Conservation (phyloP, 2,888 invertebrate species). For the Anticlea derivata region DNA sequence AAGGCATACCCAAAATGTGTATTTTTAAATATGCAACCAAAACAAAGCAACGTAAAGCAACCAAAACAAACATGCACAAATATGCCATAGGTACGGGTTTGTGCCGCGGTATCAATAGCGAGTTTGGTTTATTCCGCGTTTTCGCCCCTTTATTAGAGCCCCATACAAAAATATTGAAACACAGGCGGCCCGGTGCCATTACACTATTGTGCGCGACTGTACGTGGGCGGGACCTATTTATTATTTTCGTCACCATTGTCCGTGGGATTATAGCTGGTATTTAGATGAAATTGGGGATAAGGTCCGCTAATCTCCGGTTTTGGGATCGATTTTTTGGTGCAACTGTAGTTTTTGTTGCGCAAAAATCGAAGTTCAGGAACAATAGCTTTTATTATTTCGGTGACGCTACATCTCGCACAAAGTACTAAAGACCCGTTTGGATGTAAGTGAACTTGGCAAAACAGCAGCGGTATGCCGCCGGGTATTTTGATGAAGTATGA, state of each 20-base stretch:
- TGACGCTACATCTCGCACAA: neutral
- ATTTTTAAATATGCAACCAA: neutral
- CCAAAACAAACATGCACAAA: constrained; percentile 31
- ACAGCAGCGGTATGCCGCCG: no score
- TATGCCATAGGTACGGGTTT: constrained; percentile 15
- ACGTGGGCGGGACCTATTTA: constrained; percentile 75
- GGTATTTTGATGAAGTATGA: no score
- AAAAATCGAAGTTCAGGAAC: constrained; percentile 3
- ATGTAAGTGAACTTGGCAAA: no score
- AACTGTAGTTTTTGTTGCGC: constrained; percentile 31
- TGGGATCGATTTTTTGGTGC: constrained; percentile 64
- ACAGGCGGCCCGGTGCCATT: constrained; percentile 36
- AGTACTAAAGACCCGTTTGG: no score
- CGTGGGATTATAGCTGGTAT: constrained; percentile 76
- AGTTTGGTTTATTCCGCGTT: constrained; percentile 67
- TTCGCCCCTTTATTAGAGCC: constrained; percentile 70
- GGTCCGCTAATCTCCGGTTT: constrained; percentile 72
- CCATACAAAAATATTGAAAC: constrained; percentile 76
- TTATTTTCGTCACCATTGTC: constrained; percentile 83
- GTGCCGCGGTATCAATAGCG: constrained; percentile 64
- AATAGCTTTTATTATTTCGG: neutral
- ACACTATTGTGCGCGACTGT: constrained; percentile 49
- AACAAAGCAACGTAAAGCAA: constrained; percentile 15
- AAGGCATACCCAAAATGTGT: no score
- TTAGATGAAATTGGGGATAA: constrained; percentile 84